These are phyloP conservation scores for Phytoseiulus persimilis DNA, from an alignment of 2,888 invertebrate genomes.

Conservation along the genomic window DNA sequence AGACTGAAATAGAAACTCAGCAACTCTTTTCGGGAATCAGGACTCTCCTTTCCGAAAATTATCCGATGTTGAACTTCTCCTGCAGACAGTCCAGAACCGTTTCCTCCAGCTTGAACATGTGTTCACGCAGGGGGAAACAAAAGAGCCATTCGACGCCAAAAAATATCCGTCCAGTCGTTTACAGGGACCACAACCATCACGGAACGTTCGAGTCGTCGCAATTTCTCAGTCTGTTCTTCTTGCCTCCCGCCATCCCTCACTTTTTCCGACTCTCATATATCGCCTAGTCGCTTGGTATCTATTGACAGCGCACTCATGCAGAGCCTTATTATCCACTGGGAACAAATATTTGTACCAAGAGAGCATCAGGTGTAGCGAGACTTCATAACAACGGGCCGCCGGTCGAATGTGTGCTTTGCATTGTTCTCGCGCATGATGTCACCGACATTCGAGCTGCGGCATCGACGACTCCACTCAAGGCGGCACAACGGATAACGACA, in stretches of 20 bases:
- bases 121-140: neutral
- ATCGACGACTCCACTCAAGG: neutral
- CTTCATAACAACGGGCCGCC: neutral
- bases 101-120: neutral
- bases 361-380: neutral
- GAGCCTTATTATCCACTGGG: neutral
- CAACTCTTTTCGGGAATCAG: neutral
- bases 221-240: neutral
- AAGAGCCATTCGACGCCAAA: neutral
- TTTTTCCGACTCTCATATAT: neutral
- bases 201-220: neutral
- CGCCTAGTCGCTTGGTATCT: neutral
- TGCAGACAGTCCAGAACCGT: neutral
- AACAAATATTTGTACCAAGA: neutral
- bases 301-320: neutral
- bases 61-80: no score
- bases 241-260: neutral
- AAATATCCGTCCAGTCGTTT: neutral
- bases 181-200: neutral
- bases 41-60: no score
- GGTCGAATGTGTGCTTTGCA: neutral
- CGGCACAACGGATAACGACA: neutral
- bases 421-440: neutral
- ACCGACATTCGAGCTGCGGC: neutral
- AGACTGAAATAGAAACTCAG: neutral